Conservation (phyloP, 2,797 vertebrate species). For the Miichthys miiuy region DNA sequence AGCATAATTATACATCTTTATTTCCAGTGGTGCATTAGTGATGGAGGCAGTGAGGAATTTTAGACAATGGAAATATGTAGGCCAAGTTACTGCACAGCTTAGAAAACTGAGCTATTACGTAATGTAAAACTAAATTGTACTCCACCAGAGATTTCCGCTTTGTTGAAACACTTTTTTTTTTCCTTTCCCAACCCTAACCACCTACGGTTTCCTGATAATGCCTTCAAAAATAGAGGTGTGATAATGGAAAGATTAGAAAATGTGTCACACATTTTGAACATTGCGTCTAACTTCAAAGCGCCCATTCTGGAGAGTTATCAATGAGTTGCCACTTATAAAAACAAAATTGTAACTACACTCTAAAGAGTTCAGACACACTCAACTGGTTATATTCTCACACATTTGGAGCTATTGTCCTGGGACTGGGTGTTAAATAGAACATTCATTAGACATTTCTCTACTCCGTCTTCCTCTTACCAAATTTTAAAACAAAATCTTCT, state of each 20-base stretch:
- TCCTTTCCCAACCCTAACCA: constrained; percentile 56
- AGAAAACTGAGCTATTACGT: constrained; percentile 57
- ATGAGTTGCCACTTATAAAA: constrained; percentile 26
- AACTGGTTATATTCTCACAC: constrained; percentile 4
- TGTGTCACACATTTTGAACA: constrained; percentile 40
- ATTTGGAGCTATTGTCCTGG: neutral
- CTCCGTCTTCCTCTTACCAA: neutral
- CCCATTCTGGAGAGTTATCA: constrained; percentile 25
- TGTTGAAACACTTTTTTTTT: constrained; percentile 6
- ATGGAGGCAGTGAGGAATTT: constrained; percentile 33
- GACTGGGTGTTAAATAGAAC: neutral
- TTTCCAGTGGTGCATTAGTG: constrained; percentile 24
- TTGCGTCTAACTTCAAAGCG: constrained; percentile 40
- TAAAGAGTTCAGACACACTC: neutral
- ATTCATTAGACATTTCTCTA: neutral
- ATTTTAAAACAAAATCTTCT: neutral
- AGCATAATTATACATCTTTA: constrained; percentile 12
- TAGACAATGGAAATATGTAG: constrained; percentile 57
- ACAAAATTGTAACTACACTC: constrained; percentile 4
- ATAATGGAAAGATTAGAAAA: constrained; percentile 54
- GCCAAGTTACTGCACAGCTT: constrained; percentile 49
- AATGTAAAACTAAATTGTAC: constrained; percentile 57
- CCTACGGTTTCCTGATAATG: constrained; percentile 60
- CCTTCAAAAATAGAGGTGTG: constrained; percentile 49
- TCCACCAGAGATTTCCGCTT: constrained; percentile 64